Conservation (phyloP, 2,113 vertebrate genomes). For the Mustelus asterias region DNA sequence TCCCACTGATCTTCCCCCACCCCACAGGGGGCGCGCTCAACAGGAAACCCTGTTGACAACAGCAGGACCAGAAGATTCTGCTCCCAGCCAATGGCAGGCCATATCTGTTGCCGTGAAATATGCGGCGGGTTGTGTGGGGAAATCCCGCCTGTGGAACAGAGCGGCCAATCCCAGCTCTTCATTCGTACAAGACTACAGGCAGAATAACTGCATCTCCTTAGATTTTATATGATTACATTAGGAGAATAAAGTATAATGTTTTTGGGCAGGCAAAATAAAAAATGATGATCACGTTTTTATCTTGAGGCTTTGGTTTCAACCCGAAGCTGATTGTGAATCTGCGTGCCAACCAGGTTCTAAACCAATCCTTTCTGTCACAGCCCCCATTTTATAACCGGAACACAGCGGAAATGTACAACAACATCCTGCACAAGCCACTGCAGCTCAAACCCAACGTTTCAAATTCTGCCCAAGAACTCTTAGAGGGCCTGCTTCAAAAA, state of each 20-base stretch:
- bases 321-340: not conserved
- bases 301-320: not conserved
- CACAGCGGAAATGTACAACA: slow-evolving; percentile 72
- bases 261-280: too few relatives aligned
- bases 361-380: slow-evolving; percentile 43
- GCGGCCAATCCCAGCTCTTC: too few relatives aligned
- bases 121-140: too few relatives aligned
- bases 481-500: slow-evolving; percentile 67
- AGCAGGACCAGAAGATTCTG: too few relatives aligned
- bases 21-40: too few relatives aligned
- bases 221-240: not conserved
- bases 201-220: not conserved
- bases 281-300: too few relatives aligned
- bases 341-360: not conserved
- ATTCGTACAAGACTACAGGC: not conserved
- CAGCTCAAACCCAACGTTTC: slow-evolving; percentile 67
- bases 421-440: slow-evolving; percentile 65
- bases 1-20: too few relatives aligned
- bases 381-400: slow-evolving; percentile 72
- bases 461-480: slow-evolving; percentile 59
- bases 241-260: not conserved
- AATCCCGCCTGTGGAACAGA: too few relatives aligned
- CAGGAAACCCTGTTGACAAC: too few relatives aligned
- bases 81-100: too few relatives aligned
- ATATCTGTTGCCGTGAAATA: too few relatives aligned